Base-by-base conservation (phyloP, 1,140 invertebrate species). In the Pseudomyrmex gracilis region DNA sequence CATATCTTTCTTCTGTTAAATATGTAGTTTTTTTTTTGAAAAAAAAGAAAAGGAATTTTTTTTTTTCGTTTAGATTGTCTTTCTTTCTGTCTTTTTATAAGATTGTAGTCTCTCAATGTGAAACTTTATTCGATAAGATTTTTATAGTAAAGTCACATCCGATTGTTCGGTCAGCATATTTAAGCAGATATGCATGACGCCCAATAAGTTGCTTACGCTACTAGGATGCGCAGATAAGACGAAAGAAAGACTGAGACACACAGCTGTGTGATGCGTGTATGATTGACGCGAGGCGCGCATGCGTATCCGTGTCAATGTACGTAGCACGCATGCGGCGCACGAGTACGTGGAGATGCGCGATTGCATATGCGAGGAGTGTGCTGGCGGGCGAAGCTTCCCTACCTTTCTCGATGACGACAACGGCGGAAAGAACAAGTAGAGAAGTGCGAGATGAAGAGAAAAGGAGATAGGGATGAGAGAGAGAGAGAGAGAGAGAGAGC, bases 111-210 rank as follows among this genome's bases (percentile, higher is more conserved):
- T 4, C 22, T 3, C 9, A 22, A 24, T 13, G 1, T 17, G n/a
- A 8, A 63, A 43, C 34, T 71, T 22, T 17, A 17, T 58, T 20
- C 20, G 10, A 8, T n/a, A n/a, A 58, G 20, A 92, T 91, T 91
- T 87, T 89, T 93, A 84, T 92, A 92, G 87, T 84, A 90, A 88
- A 22, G 17, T 67, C 12, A 3, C 61, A n/a, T 34, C 17, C 3
- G 20, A 55, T 77, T 17, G 13, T 61, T 76, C 2, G 20, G n/a
- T 43, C 17, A 22, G 55, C 1, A 8, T 8, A 15, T n/a, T 73
- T 1, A 10, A 13, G 1, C 12, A 12, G 58, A 7, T 47, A 22
- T 61, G 15, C 5, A 61, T 61, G 17, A 4, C 13, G 20, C 20
- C 2, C 24, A 20, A 22, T 8, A 12, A 76, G 24, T 60, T 13